phyloP scores from a whole-genome alignment of 2,113 vertebrate genomes.

The Hystrix brachyura region DNA sequence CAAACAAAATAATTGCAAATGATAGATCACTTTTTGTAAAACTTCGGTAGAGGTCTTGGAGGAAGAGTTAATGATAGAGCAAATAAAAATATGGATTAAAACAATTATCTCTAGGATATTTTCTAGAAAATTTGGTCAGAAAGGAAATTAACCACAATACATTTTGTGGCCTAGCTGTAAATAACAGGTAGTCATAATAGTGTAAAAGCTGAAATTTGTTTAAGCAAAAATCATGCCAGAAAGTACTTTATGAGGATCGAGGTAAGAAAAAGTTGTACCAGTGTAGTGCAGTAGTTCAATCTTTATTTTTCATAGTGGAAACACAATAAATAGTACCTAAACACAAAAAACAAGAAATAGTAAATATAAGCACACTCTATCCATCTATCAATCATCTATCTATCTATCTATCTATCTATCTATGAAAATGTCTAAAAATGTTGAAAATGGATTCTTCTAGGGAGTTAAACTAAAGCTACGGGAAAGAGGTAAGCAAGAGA shows the following conservation, averaged over 20 bases:
- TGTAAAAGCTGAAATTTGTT: background rate
- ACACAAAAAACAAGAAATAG: background rate
- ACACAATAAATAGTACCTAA: background rate
- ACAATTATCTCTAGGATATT: background rate
- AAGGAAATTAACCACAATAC: background rate
- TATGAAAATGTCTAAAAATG: background rate
- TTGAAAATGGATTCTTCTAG: background rate
- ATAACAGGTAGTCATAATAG: background rate
- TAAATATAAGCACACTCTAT: background rate
- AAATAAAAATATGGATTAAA: background rate
- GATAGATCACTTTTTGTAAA: background rate
- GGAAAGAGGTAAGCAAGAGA: background rate
- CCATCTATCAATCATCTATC: background rate
- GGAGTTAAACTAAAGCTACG: background rate
- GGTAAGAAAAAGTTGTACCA: background rate
- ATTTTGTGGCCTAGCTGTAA: conserved; percentile 34
- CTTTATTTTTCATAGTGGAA: background rate
- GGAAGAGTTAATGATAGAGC: background rate
- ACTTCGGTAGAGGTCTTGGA: background rate
- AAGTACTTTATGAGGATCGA: background rate
- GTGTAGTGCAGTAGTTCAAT: background rate
- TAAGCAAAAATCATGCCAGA: background rate
- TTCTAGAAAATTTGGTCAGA: background rate
- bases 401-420: background rate
- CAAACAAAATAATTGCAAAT: background rate